A percentile compares a stretch with the other conserved stretches of the same genome.
These are phyloP conservation scores for Chloroceryle aenea DNA, from an alignment of 2,113 vertebrate species.

Conservation along the genomic window DNA sequence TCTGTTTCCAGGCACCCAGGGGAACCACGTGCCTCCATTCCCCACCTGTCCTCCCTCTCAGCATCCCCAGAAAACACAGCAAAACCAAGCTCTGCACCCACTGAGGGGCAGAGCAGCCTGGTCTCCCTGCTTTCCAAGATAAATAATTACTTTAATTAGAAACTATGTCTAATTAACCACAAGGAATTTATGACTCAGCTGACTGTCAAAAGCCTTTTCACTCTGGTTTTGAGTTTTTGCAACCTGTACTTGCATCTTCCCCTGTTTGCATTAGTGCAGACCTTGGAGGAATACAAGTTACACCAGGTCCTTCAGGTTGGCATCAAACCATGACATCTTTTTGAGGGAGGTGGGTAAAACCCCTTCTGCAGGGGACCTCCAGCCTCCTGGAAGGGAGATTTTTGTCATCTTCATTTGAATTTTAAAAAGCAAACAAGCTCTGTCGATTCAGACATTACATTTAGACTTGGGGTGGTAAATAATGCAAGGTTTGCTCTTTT, in stretches of 20 bases:
- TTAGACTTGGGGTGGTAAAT: constrained; percentile 42
- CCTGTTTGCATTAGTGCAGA: neutral
- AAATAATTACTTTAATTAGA: constrained; percentile 76
- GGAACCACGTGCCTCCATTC: accelerated
- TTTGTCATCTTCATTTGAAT: constrained; percentile 21
- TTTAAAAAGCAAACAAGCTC: constrained; percentile 14
- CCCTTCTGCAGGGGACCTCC: neutral
- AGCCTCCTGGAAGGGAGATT: neutral
- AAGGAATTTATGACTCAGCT: constrained; percentile 60
- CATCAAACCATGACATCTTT: neutral
- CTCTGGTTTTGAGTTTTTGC: constrained; percentile 10
- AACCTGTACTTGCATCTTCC: neutral
- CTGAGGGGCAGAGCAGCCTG: neutral
- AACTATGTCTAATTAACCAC: constrained; percentile 67
- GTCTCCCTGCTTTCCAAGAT: constrained; percentile 55
- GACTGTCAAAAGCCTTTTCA: constrained; percentile 52
- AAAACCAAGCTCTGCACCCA: neutral
- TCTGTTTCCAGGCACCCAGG: neutral
- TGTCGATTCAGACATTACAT: constrained; percentile 46
- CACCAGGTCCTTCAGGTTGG: neutral
- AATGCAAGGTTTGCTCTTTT: constrained; percentile 67
- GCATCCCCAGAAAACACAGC: neutral
- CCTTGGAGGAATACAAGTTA: neutral
- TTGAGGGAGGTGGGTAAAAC: neutral
- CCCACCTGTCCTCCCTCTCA: neutral